Conservation (phyloP, 2,797 vertebrate species). For the Scomberomorus guttatus region DNA sequence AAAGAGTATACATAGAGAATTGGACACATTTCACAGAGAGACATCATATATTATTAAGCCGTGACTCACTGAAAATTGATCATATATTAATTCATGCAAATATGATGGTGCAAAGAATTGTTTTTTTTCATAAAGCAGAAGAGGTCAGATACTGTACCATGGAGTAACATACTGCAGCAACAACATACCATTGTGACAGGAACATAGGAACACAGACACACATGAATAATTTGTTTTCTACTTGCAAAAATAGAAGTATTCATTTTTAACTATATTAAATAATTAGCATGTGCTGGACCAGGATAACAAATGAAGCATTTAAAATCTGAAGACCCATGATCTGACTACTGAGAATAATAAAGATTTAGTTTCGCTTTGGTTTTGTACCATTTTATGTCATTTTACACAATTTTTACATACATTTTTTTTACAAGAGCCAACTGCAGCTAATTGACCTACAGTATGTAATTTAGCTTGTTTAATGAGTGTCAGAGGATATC, state of each 20-base stretch:
- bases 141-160: conserved; percentile 26
- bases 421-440: conserved; percentile 14
- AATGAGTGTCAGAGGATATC: conserved; percentile 54
- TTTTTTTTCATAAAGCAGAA: conserved; percentile 36
- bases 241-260: conserved; percentile 47
- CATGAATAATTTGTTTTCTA: conserved; percentile 44
- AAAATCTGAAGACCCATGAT: neutral
- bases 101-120: conserved; percentile 3
- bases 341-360: neutral
- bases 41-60: conserved; percentile 23
- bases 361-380: neutral
- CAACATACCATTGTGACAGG: neutral
- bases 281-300: conserved; percentile 20
- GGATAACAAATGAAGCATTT: neutral
- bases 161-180: neutral
- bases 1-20: neutral
- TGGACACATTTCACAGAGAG: neutral
- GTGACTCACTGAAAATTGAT: conserved; percentile 35
- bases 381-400: neutral
- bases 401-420: neutral
- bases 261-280: conserved; percentile 49
- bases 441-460: conserved; percentile 31
- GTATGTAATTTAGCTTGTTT: conserved; percentile 42
- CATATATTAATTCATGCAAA: conserved; percentile 1
- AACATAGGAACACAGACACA: conserved; percentile 12